Evolutionary conservation across 37 sponge, comb jelly and placozoan genomes (phyloP), one percentile per base, ranked within the genome.

Genomic region (Theonella swinhoei): DNA sequence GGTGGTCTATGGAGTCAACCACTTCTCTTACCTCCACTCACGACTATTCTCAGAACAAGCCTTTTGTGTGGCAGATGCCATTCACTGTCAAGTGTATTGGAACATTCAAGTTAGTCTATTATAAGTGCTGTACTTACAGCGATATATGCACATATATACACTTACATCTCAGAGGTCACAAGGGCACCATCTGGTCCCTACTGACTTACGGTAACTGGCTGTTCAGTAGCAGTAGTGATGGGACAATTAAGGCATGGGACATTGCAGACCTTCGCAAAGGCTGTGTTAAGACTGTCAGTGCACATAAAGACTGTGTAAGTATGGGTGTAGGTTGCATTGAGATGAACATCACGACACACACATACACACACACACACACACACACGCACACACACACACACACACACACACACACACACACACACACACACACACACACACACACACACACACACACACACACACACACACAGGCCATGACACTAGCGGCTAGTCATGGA

Each of bases 31-130:
- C 42, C 39, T 81, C 33, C 23, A 11, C 67, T 0, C 37, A 69
- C 26, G 65, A 59, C 9, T 24, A n/a, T 0, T 39, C 31, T 0
- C 24, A 76, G 1, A 14, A 64, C 17, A 64, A 60, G 0, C 62
- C 71, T 7, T 91, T 91, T 32, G 64, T 43, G 2, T 96, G 97
- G 97, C 79, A 77, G 42, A 96, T 96, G 97, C 97, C 97, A 3
- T 96, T 96, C 80, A 96, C 94, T 33, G 76, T 96, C n/a, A 96
- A 96, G 67, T 96, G 97, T 62, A 89, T 96, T 42, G 97, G 97
- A 42, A 96, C 97, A 34, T 93, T 96, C 70, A 93, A 89, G 97
- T 89, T 22, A 69, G 83, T 60, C 59, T 25, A 37, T 22, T 64
- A 39, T 28, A 19, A 31, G 32, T 14, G 11, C 54, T 47, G 11